Base-by-base conservation (phyloP, 2,888 invertebrate genomes). In the Hoplodrina blanda region DNA sequence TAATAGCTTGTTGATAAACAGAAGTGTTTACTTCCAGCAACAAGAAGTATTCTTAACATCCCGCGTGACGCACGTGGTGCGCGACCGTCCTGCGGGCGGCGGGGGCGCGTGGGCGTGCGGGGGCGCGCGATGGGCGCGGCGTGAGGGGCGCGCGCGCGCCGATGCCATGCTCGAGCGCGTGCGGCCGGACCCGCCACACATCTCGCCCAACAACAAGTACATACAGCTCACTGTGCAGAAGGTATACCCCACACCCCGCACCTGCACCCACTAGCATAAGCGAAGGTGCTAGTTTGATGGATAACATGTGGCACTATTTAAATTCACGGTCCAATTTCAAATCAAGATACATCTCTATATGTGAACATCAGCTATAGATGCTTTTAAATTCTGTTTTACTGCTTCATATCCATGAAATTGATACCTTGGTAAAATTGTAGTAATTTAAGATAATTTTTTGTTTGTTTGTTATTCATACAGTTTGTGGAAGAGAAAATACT, bases 91-190 rank as follows among this genome's bases (percentile, higher is more conserved):
- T 87, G 87, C 76, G 85, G 87, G 67, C 86, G 44, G 37, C 55
- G 63, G 59, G n/a, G 57, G 52, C 57, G 63, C 54, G 61, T 37
- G 69, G 64, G 25, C 54, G 60, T 49, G 69, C 71, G 76, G 41
- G 55, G 66, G 63, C 55, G 80, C 79, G 72, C 78, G 78, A 77
- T 75, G 82, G 71, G 71, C 96, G 80, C 82, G 82, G 70, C 82
- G 84, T 84, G 82, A 83, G 79, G 81, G 88, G 82, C 86, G 92
- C 95, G 96, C 97, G 88, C 97, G 98, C 92, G 97, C 97, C 92
- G 98, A 98, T 97, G 98, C 98, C 94, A 98, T 98, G 97, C 97
- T 98, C 92, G 97, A 97, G 96, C 97, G 97, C 92, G 97, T 97
- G 93, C 96, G 93, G 93, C 93, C 89, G 94, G 93, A 85, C 94